A percentile compares a stretch with the other conserved stretches of the same genome.
These are phyloP conservation scores for Leistus spinibarbis DNA, from an alignment of 2,888 invertebrate genomes.

Conservation along the genomic window DNA sequence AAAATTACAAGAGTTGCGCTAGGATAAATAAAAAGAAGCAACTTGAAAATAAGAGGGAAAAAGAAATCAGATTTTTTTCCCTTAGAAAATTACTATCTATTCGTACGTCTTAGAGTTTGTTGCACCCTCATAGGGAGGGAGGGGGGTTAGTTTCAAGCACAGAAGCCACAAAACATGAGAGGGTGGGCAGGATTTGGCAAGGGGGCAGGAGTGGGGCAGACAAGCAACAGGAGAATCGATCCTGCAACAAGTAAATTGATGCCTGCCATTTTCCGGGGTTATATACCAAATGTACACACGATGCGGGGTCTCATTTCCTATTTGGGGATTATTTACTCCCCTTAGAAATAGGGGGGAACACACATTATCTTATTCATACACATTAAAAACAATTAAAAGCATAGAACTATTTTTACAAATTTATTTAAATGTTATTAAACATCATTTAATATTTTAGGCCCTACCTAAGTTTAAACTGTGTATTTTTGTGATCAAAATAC, in stretches of 20 bases:
- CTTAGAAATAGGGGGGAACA: not conserved
- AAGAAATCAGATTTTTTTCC: slow-evolving; percentile 3
- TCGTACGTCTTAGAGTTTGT: not conserved
- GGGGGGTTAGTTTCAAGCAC: not conserved
- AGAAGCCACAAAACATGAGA: not conserved
- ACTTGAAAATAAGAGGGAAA: no score
- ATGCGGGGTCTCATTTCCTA: no score
- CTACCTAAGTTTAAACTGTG: no score
- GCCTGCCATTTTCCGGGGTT: not conserved
- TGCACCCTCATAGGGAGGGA: not conserved
- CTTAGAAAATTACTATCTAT: slow-evolving; percentile 1
- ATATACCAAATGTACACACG: not conserved
- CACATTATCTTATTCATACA: no score
- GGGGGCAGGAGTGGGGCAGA: slow-evolving; percentile 8
- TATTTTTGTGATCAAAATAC: no score
- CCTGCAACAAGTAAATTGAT: slow-evolving; percentile 44
- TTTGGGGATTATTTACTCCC: not conserved
- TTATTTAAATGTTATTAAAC: no score
- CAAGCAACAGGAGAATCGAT: slow-evolving; percentile 40
- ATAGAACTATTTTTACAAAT: no score
- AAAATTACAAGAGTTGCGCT: not conserved
- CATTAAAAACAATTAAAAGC: no score
- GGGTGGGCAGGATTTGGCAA: not conserved
- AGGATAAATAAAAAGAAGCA: not conserved
- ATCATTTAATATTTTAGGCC: no score